Percentiles rank a stretch among this genome's conserved stretches.
Evolutionary conservation across 2,888 invertebrate genomes (phyloP).

Genomic region (Tachina fera): DNA sequence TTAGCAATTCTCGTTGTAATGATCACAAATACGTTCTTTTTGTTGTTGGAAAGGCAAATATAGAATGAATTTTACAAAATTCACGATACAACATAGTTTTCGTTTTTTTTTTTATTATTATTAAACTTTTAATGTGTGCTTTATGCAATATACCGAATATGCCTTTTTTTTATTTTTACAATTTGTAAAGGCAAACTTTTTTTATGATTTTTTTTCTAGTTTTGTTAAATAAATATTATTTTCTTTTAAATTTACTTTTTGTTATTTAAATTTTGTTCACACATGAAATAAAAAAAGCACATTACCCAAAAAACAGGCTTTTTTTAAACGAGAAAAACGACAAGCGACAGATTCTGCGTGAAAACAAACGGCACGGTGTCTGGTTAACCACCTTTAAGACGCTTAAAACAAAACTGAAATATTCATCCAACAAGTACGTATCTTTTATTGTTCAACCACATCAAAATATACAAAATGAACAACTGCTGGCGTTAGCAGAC

Average conservation of each 20-base stretch:
- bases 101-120: slow-evolving; percentile 23
- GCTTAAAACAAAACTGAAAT: slow-evolving; percentile 79
- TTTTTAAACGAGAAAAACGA: slow-evolving; percentile 16
- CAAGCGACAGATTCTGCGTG: slow-evolving; percentile 3
- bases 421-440: slow-evolving; percentile 77
- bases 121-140: slow-evolving; percentile 8
- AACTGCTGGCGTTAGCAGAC: slow-evolving; percentile 42
- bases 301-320: slow-evolving; percentile 21
- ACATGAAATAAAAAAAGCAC: not conserved
- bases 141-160: slow-evolving; percentile 11
- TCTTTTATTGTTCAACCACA: slow-evolving; percentile 77
- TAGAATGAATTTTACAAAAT: slow-evolving; percentile 77
- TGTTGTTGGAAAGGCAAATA: slow-evolving; percentile 79
- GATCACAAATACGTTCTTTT: slow-evolving; percentile 79
- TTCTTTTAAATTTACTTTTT: not conserved
- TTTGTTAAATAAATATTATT: not conserved
- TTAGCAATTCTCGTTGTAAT: slow-evolving; percentile 41
- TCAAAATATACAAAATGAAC: slow-evolving; percentile 30
- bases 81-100: slow-evolving; percentile 65
- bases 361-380: not conserved
- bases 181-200: not conserved
- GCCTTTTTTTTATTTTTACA: not conserved
- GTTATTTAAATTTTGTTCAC: slow-evolving; percentile 4
- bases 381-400: slow-evolving; percentile 69
- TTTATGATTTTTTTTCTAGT: not conserved